phyloP scores from a whole-genome alignment of 2,797 vertebrate species.

The Kryptolebias ocellatus region DNA sequence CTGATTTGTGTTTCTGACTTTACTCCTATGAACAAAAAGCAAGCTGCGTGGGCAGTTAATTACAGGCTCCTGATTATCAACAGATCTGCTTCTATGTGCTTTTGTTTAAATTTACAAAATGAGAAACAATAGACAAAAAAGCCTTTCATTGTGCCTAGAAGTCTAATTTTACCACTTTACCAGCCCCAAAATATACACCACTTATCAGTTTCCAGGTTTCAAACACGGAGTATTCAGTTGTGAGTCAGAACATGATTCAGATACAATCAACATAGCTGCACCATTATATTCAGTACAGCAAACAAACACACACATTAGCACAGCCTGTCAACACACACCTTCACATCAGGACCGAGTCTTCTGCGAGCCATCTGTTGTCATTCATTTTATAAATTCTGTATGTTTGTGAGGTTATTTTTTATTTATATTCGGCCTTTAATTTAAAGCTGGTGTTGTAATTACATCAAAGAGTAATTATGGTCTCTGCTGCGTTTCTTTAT shows the following conservation, averaged over 20 bases:
- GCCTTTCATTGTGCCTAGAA: too few species aligned
- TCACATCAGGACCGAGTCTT: neutral
- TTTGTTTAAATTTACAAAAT: too few species aligned
- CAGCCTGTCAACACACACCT: neutral
- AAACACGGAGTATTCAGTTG: too few species aligned
- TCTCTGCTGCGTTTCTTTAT: neutral
- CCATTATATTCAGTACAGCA: neutral
- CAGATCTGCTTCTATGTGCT: neutral
- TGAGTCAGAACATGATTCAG: neutral
- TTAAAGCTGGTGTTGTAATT: neutral
- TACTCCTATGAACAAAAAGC: neutral
- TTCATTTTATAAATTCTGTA: neutral
- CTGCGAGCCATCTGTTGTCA: neutral
- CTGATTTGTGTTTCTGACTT: too few species aligned
- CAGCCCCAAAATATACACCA: neutral
- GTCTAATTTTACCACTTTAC: too few species aligned
- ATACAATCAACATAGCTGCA: too few species aligned
- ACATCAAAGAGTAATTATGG: neutral
- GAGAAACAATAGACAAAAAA: too few species aligned
- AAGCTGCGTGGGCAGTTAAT: slow-evolving; percentile 2
- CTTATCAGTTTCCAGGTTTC: neutral
- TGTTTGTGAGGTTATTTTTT: neutral
- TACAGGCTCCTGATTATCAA: neutral
- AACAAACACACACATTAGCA: neutral
- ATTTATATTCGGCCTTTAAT: neutral